A percentile compares a stretch with the other conserved stretches of the same genome.
Evolutionary conservation across 2,888 invertebrate species (phyloP).

Genomic region (Capitulum mitella): DNA sequence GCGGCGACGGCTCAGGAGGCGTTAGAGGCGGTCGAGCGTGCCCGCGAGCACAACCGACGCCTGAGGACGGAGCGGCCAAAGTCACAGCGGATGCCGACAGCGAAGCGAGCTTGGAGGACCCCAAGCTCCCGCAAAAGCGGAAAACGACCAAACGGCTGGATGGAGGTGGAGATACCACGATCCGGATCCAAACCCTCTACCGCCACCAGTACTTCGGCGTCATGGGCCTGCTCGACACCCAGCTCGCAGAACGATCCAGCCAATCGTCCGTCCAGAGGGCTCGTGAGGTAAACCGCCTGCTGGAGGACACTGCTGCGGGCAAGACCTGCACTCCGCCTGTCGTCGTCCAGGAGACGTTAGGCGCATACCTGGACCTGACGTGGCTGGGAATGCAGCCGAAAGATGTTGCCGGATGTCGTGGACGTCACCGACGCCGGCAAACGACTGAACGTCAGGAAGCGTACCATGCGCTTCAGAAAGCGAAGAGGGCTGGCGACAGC

Average conservation of each 20-base stretch:
- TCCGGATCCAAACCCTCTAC: not conserved
- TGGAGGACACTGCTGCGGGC: not conserved
- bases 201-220: not conserved
- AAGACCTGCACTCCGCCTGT: not conserved
- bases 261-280: not conserved
- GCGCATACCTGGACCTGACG: not conserved
- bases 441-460: not conserved
- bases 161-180: not conserved
- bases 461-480: not conserved
- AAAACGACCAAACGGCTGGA: not conserved
- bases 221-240: not conserved
- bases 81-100: not conserved
- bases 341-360: not conserved
- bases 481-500: not conserved
- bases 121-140: not conserved
- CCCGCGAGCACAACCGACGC: not conserved
- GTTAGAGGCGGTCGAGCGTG: not conserved
- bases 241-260: not conserved
- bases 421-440: not conserved
- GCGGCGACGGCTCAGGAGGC: not conserved
- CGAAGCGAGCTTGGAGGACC: not conserved
- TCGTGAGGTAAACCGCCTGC: not conserved
- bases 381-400: not conserved
- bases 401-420: not conserved
- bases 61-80: not conserved